These are phyloP conservation scores for Saimiri boliviensis DNA, from an alignment of 2,113 vertebrate genomes.

Conservation along the genomic window DNA sequence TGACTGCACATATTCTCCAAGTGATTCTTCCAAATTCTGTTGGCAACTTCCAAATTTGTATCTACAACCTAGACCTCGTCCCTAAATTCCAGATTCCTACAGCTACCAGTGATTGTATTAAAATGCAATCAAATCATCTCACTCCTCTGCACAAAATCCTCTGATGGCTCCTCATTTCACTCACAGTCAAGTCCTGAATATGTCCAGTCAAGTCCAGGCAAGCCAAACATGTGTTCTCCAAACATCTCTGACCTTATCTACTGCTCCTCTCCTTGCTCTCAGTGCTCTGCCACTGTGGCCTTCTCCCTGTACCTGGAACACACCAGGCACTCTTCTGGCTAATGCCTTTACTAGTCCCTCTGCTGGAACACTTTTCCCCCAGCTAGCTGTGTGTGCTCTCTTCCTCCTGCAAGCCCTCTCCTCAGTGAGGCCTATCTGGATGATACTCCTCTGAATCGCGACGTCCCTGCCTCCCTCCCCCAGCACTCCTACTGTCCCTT, in stretches of 20 bases:
- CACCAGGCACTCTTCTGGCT: background rate
- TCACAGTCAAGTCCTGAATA: background rate
- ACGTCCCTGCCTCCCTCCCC: background rate
- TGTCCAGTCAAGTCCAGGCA: background rate
- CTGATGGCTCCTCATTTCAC: background rate
- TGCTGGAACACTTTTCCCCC: background rate
- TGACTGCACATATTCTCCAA: background rate
- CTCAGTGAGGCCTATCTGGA: background rate
- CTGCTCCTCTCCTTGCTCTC: background rate
- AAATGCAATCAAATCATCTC: background rate
- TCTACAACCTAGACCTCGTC: conserved; percentile 6
- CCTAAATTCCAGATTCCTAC: conserved; percentile 19
- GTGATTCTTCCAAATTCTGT: background rate
- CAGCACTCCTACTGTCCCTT: background rate
- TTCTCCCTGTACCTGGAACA: background rate
- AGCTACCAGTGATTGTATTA: background rate
- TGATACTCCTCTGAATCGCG: background rate
- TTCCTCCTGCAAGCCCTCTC: background rate
- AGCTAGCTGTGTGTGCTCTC: background rate
- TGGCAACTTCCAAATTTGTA: background rate
- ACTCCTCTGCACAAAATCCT: background rate
- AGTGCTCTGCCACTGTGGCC: background rate
- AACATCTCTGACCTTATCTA: background rate
- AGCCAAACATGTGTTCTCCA: background rate
- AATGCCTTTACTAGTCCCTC: background rate